A percentile compares a stretch with the other conserved stretches of the same genome.
Conservation (phyloP, 2,888 invertebrate genomes). For the Desoria tigrina region DNA sequence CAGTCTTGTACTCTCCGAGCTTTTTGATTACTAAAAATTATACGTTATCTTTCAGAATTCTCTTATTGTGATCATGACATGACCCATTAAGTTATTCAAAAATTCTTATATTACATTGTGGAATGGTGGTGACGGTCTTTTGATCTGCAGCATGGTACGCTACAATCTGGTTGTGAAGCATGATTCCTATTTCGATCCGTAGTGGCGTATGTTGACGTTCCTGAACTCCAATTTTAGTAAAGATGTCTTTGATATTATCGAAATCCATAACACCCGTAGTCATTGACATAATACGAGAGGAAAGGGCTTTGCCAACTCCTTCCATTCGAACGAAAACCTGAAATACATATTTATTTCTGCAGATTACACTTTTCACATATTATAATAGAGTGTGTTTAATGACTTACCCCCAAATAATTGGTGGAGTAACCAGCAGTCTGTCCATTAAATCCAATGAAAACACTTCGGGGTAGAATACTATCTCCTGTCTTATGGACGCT, state of each 20-base stretch:
- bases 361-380: too few relatives aligned
- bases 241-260: slow-evolving; percentile 47
- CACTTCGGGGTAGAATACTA: slow-evolving; percentile 45
- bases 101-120: slow-evolving; percentile 19
- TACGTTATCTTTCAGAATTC: background rate
- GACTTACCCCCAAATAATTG: slow-evolving; percentile 35
- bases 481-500: slow-evolving; percentile 50
- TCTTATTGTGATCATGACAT: background rate
- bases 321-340: slow-evolving; percentile 50
- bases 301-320: slow-evolving; percentile 51
- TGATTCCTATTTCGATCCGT: slow-evolving; percentile 48
- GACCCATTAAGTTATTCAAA: background rate
- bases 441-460: slow-evolving; percentile 49
- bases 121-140: slow-evolving; percentile 46
- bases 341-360: background rate
- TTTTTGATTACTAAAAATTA: slow-evolving; percentile 50
- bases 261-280: slow-evolving; percentile 49
- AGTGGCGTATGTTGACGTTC: slow-evolving; percentile 46
- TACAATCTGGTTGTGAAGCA: slow-evolving; percentile 49
- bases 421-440: slow-evolving; percentile 49
- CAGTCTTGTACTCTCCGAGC: slow-evolving; percentile 41
- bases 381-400: background rate
- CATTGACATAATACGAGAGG: slow-evolving; percentile 46
- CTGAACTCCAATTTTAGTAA: slow-evolving; percentile 49
- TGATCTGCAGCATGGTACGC: slow-evolving; percentile 51